Conservation (phyloP, 1,140 invertebrate species). For the Drosophila bocqueti region DNA sequence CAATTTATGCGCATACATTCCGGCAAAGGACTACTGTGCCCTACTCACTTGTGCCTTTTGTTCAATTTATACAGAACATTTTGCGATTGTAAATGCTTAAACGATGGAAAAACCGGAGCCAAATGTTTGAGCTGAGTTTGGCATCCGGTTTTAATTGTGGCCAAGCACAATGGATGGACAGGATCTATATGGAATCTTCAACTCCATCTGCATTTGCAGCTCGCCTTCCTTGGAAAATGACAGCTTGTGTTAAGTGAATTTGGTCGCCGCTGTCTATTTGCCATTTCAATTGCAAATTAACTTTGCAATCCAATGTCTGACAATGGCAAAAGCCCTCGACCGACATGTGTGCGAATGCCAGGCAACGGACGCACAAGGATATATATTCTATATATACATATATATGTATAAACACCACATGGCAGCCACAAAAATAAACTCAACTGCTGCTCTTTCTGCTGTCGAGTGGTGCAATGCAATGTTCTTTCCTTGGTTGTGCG, state of each 20-base stretch:
- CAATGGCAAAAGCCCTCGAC: slow-evolving; percentile 28
- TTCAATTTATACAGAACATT: slow-evolving; percentile 57
- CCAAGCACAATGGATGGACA: slow-evolving; percentile 37
- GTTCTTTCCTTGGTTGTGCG: slow-evolving; percentile 23
- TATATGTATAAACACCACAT: slow-evolving; percentile 47
- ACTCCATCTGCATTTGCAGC: not conserved
- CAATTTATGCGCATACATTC: slow-evolving; percentile 74
- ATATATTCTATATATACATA: slow-evolving; percentile 21
- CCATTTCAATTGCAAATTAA: slow-evolving; percentile 81
- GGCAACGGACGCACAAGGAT: slow-evolving; percentile 14
- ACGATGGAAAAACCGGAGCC: slow-evolving; percentile 33
- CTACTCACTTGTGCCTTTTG: slow-evolving; percentile 19
- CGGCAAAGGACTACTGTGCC: slow-evolving; percentile 55
- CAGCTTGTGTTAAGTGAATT: slow-evolving; percentile 48
- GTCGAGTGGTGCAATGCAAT: slow-evolving; percentile 50
- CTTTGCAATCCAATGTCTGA: slow-evolving; percentile 55
- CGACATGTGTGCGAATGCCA: slow-evolving; percentile 35
- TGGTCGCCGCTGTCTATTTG: slow-evolving; percentile 42
- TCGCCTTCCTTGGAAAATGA: slow-evolving; percentile 15
- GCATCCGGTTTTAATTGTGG: slow-evolving; percentile 60
- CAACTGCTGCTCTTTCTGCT: slow-evolving; percentile 47
- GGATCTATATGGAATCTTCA: slow-evolving; percentile 18
- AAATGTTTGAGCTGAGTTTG: slow-evolving; percentile 31
- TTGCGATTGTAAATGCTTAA: slow-evolving; percentile 55
- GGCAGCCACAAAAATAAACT: slow-evolving; percentile 71